Evolutionary conservation across 2,888 invertebrate genomes (phyloP).

Genomic region (Cryptus armator): DNA sequence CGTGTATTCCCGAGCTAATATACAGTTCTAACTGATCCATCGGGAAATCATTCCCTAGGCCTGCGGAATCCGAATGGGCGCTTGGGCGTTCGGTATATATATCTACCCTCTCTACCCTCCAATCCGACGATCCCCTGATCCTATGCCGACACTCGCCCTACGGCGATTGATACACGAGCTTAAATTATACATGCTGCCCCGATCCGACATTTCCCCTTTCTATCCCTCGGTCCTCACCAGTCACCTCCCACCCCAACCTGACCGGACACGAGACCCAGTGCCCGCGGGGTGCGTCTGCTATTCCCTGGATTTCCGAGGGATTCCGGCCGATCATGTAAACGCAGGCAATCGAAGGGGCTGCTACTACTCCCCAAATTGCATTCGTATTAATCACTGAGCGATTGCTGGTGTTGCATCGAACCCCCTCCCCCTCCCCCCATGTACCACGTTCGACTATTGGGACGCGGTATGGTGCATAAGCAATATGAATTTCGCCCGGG

Average conservation of each 20-base stretch:
- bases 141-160: constrained; percentile 73
- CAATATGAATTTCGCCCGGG: constrained; percentile 51
- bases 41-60: constrained; percentile 83
- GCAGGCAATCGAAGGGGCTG: constrained; percentile 57
- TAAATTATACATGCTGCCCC: constrained; percentile 80
- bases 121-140: constrained; percentile 44
- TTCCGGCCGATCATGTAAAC: constrained; percentile 71
- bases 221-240: constrained; percentile 61
- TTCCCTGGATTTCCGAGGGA: constrained; percentile 75
- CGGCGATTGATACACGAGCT: constrained; percentile 82
- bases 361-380: constrained; percentile 47
- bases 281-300: constrained; percentile 65
- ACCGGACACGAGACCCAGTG: constrained; percentile 61
- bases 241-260: constrained; percentile 51
- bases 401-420: constrained; percentile 50
- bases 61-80: constrained; percentile 69
- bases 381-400: constrained; percentile 65
- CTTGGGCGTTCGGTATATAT: constrained; percentile 19
- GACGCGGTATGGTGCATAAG: constrained; percentile 11
- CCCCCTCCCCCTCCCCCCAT: neutral
- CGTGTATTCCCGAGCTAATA: constrained; percentile 63
- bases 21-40: constrained; percentile 71
- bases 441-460: constrained; percentile 32
- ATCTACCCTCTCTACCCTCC: constrained; percentile 68
- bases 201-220: constrained; percentile 42